Percentiles rank a stretch among this genome's conserved stretches.
These are phyloP conservation scores for Bembecia ichneumoniformis DNA, from an alignment of 2,888 invertebrate species.

Conservation along the genomic window DNA sequence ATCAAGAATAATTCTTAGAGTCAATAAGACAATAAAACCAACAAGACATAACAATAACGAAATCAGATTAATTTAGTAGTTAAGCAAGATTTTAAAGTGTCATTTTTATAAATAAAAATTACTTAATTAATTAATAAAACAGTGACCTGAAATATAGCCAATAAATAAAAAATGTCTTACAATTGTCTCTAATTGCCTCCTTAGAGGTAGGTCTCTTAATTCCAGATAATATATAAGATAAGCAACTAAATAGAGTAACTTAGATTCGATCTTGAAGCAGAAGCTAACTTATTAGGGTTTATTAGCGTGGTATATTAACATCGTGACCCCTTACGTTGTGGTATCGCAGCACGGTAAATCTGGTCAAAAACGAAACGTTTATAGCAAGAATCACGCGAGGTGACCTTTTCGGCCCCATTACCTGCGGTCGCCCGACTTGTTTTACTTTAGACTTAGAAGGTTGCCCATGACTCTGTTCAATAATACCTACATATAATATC, in stretches of 20 bases:
- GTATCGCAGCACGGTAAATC: conserved; percentile 36
- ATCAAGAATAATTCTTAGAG: too few relatives aligned
- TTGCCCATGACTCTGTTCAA: background rate
- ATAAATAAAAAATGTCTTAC: too few relatives aligned
- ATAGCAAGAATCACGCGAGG: conserved; percentile 58
- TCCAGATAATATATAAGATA: background rate
- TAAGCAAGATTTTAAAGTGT: too few relatives aligned
- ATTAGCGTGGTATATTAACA: conserved; percentile 51
- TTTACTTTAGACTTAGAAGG: background rate
- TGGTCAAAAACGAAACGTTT: conserved; percentile 55
- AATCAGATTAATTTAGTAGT: too few relatives aligned
- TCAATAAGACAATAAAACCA: too few relatives aligned
- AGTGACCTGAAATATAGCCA: too few relatives aligned
- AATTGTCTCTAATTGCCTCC: too few relatives aligned
- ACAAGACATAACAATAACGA: too few relatives aligned
- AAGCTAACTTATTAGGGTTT: conserved; percentile 50
- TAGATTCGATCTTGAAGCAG: conserved; percentile 24
- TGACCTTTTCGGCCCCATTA: conserved; percentile 53
- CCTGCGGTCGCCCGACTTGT: conserved; percentile 9
- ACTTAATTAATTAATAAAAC: too few relatives aligned
- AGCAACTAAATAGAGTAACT: conserved; percentile 20
- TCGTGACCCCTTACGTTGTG: conserved; percentile 40
- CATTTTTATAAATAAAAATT: too few relatives aligned
- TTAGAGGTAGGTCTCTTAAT: background rate
- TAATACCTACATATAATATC: too few relatives aligned